Base-by-base conservation (phyloP, 2,888 invertebrate genomes). In the Blomia tropicalis region DNA sequence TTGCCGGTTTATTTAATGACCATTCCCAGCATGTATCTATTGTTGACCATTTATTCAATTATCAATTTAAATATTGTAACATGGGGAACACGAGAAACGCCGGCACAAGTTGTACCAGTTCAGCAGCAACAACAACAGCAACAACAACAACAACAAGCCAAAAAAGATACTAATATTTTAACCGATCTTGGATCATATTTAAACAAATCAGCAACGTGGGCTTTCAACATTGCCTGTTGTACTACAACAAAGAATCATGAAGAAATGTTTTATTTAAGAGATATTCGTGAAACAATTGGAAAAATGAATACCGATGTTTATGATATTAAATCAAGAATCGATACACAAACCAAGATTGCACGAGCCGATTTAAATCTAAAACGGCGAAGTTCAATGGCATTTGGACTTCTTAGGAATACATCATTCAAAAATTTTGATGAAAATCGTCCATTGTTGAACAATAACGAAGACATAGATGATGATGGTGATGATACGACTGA, bases 11-110 rank as follows among this genome's bases (percentile, higher is more conserved):
- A 92, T 73, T 85, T 86, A 72, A 82, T 93, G 54, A 87, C 90
- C 4, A 87, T 93, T 60, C 93, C 93, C 0, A 87, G 89, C 67
- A 92, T 92, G 85, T 93, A 92, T 73, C 82, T 93, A 80, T 76
- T 93, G 71, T 78, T 93, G 61, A 84, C 90, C 67, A 84, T 93
- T 62, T 93, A 89, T 73, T 87, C 91, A 0, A 77, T 92, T 27
- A 89, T 90, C 72, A 93, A 93, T 73, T 79, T 93, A 76, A 88
- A 93, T 73, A 85, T 89, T 70, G 86, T 93, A 2, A 83, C 85
- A 1, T 95, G 93, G 93, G 93, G 93, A 3, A 93, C 93, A 0
- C 78, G 93, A 64, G 93, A 92, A 73, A 83, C 77, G 5, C 73
- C 71, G 3, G 72, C 72, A 63, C 77, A 74, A 43, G 5, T 19